Percentiles rank a stretch among this genome's conserved stretches.
Evolutionary conservation across 2,888 invertebrate species (phyloP).

Genomic region (Drosophila paranaensis): DNA sequence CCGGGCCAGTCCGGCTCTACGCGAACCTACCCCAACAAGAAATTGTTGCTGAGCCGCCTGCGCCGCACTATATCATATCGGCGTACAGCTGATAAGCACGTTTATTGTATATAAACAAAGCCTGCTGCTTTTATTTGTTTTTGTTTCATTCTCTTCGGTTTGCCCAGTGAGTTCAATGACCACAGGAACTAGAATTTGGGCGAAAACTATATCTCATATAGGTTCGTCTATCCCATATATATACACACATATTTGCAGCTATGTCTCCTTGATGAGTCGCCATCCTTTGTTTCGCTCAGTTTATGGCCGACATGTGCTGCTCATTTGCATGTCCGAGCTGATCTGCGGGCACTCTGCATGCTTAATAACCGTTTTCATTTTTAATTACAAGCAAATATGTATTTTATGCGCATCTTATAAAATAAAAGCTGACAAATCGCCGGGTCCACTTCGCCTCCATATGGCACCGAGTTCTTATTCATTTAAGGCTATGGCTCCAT

Average conservation of each 20-base stretch:
- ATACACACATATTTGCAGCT: neutral
- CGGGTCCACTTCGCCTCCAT: slow-evolving; percentile 7
- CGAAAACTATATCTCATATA: slow-evolving; percentile 4
- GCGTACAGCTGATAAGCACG: slow-evolving; percentile 56
- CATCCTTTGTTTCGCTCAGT: slow-evolving; percentile 45
- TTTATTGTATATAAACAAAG: slow-evolving; percentile 23
- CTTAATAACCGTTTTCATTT: slow-evolving; percentile 36
- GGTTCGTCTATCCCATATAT: slow-evolving; percentile 6
- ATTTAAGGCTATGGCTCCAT: slow-evolving; percentile 21
- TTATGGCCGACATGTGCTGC: slow-evolving; percentile 63
- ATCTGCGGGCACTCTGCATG: slow-evolving; percentile 25
- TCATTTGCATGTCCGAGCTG: slow-evolving; percentile 45
- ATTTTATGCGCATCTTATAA: slow-evolving; percentile 48
- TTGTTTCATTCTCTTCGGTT: slow-evolving; percentile 2
- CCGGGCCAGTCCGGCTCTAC: slow-evolving; percentile 14
- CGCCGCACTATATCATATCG: slow-evolving; percentile 1
- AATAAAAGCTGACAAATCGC: slow-evolving; percentile 48
- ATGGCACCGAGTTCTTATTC: slow-evolving; percentile 21
- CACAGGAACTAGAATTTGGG: slow-evolving; percentile 29
- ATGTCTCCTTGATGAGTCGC: slow-evolving; percentile 1
- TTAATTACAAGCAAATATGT: slow-evolving; percentile 64
- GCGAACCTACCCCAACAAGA: slow-evolving; percentile 69
- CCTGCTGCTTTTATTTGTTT: slow-evolving; percentile 5
- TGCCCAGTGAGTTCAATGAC: slow-evolving; percentile 61
- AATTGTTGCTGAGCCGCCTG: slow-evolving; percentile 8